Base-by-base conservation (phyloP, 2,888 invertebrate genomes). In the Xestia rhomboidea region DNA sequence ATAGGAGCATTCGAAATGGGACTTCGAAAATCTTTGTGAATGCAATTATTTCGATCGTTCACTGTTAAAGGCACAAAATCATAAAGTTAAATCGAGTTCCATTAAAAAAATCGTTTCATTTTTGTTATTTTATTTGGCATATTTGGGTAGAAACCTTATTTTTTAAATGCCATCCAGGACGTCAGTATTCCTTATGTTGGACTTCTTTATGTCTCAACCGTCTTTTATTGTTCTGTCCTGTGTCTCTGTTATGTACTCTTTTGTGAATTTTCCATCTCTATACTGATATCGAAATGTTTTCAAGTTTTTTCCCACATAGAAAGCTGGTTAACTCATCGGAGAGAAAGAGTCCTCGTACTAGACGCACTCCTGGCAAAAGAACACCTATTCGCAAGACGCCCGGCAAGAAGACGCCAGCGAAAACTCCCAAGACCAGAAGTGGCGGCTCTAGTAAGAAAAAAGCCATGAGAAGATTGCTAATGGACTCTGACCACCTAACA, bases 371-470 rank as follows among this genome's bases (percentile, higher is more conserved):
- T 0, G 95, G 95, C 38, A 97, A 96, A 82, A 93, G 91, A 77
- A 96, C 97, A 0, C 97, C 95, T 0, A 87, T 81, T 27, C 93
- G 95, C 60, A 95, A 94, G 72, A 96, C 96, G 0, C 96, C 95
- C 0, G 92, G 97, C 70, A 97, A 97, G 73, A 97, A 97, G 89
- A 97, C 97, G 1, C 97, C 98, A 0, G 95, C 97, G 0, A 97
- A 92, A 81, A 96, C 96, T 0, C 98, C 97, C 0, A 97, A 91
- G 70, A 93, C 94, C 0, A 97, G 97, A 71, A 98, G 97, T 0
- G 97, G 97, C 0, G 97, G 97, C 71, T 98, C 98, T 0, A 97
- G 97, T 34, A 97, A 97, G 85, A 98, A 98, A 87, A 97, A 97
- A 81, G 95, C 97, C 0, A 97, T 96, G 91, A 90, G 97, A 71